Evolutionary conservation across 2,113 vertebrate genomes (phyloP).

Genomic region (Cynopterus brachyotis): DNA sequence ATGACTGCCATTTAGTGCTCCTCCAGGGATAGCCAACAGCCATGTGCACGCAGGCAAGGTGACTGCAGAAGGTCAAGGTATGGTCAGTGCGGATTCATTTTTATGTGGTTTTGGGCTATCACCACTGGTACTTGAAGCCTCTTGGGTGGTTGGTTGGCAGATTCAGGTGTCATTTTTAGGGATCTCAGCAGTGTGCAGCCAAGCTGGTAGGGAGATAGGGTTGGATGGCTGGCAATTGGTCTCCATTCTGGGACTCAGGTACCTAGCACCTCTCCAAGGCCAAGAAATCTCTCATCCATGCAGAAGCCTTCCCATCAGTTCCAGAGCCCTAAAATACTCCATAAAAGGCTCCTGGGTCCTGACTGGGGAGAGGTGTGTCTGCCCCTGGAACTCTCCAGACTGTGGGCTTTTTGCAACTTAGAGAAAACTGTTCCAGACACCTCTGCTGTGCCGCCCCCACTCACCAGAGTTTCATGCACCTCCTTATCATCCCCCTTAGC

Average conservation of each 20-base stretch:
- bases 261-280: background rate
- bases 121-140: background rate
- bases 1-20: background rate
- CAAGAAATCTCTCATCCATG: background rate
- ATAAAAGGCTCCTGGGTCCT: background rate
- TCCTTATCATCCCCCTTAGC: slow-evolving; percentile 61
- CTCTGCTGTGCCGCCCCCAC: background rate
- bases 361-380: background rate
- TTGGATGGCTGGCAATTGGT: background rate
- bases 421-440: background rate
- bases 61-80: background rate
- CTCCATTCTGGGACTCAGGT: background rate
- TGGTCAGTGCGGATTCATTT: background rate
- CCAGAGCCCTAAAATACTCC: background rate
- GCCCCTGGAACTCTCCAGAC: background rate
- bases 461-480: slow-evolving; percentile 56
- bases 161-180: slow-evolving; percentile 32
- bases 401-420: slow-evolving; percentile 32
- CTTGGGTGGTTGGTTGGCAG: background rate
- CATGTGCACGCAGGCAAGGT: background rate
- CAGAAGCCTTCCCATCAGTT: background rate
- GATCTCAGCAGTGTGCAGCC: background rate
- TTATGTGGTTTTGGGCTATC: background rate
- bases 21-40: background rate
- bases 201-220: background rate